These are phyloP conservation scores for Hymenochirus boettgeri DNA, from an alignment of 2,113 vertebrate species.

Conservation along the genomic window DNA sequence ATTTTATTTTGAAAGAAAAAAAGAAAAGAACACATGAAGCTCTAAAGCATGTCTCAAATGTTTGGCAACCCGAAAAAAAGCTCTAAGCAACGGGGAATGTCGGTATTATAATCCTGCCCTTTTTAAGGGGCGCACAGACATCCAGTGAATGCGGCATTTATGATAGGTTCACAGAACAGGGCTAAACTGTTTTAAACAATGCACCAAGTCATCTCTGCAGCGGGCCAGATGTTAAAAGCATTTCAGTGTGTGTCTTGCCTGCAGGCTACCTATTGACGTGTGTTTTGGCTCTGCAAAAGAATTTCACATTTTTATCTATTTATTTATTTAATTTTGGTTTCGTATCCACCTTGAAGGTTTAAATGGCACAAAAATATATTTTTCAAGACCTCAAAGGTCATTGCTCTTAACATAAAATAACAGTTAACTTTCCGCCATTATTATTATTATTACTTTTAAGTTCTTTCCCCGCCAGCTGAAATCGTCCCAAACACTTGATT, in stretches of 20 bases:
- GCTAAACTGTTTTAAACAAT: not conserved
- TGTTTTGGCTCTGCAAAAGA: not conserved
- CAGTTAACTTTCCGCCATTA: too few relatives aligned
- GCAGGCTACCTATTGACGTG: not conserved
- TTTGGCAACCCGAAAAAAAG: slow-evolving; percentile 17
- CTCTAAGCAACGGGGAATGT: slow-evolving; percentile 33
- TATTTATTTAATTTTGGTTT: not conserved
- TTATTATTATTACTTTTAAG: too few relatives aligned
- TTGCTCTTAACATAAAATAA: slow-evolving; percentile 16
- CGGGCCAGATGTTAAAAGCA: not conserved
- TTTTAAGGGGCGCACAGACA: not conserved
- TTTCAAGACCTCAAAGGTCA: slow-evolving; percentile 31
- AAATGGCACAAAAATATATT: slow-evolving; percentile 15
- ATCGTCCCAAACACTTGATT: slow-evolving; percentile 32
- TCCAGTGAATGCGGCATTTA: not conserved
- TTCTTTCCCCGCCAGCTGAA: slow-evolving; percentile 33
- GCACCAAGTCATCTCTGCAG: not conserved
- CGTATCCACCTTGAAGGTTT: not conserved
- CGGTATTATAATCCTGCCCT: slow-evolving; percentile 17
- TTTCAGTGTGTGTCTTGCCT: too few relatives aligned
- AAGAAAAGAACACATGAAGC: slow-evolving; percentile 11
- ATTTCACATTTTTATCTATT: not conserved
- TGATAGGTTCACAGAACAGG: not conserved
- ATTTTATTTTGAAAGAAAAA: slow-evolving; percentile 15
- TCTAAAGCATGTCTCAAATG: slow-evolving; percentile 28